Base-by-base conservation (phyloP, 2,888 invertebrate genomes). In the Calameuta idolon region DNA sequence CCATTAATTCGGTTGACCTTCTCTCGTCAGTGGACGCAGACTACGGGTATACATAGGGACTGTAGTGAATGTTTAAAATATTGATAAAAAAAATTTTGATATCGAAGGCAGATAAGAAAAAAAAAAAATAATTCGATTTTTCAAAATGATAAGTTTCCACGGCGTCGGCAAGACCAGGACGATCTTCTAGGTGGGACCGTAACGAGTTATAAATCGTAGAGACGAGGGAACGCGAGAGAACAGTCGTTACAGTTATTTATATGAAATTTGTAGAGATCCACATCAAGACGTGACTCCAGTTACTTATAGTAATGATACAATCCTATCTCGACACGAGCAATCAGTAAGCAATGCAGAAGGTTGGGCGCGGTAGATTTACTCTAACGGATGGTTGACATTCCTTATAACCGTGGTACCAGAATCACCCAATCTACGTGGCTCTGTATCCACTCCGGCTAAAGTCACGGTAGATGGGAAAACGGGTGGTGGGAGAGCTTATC, bases 261-360 rank as follows among this genome's bases (percentile, higher is more conserved):
- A 82, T 83, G 85, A 83, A 83, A 85, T 84, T 85, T 84, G 86
- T 83, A 82, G 83, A 82, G 82, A 84, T 83, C 83, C 81, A 81
- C 83, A 81, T 83, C 79, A 71, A 77, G 81, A 83, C 84, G 83
- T 82, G 82, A 83, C 83, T 83, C 81, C 81, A 83, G 82, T 84
- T 84, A 83, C 83, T 84, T 81, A 81, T 82, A 79, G 83, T 84
- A 85, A 86, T 84, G 83, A 85, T 83, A 83, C 81, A 84, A 85
- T 85, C 82, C 76, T 76, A 81, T 77, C 78, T 77, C 79, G 78
- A 75, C 79, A 74, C 78, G 81, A 76, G 80, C 80, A 77, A 77
- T 81, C 77, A 75, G 75, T 77, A 79, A 83, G 80, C 82, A 83
- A 84, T 81, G 82, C 80, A 75, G 77, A 77, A 79, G 79, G 77